Conservation (phyloP, 2,888 invertebrate species). For the Ormyrus thymus region DNA sequence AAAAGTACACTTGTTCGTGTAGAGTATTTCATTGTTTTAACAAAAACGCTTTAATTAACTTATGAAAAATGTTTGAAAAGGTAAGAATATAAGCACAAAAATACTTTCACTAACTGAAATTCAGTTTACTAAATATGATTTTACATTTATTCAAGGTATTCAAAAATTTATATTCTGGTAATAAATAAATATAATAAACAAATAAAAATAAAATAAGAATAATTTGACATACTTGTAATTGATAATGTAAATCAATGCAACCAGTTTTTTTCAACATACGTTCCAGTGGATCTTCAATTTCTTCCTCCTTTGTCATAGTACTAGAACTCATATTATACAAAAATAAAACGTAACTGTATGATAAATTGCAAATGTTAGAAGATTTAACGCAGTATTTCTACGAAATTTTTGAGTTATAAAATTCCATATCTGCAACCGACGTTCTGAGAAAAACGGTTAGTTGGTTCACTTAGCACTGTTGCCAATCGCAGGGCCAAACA, state of each 20-base stretch:
- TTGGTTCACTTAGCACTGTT: slow-evolving; percentile 31
- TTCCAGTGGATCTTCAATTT: slow-evolving; percentile 90
- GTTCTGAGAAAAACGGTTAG: neutral
- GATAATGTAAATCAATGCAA: slow-evolving; percentile 91
- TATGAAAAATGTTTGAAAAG: too few relatives aligned
- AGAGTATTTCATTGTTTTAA: too few relatives aligned
- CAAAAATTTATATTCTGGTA: slow-evolving; percentile 17
- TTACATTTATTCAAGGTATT: neutral
- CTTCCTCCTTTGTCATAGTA: slow-evolving; percentile 59
- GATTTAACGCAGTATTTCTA: neutral
- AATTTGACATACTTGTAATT: slow-evolving; percentile 84
- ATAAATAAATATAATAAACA: slow-evolving; percentile 10
- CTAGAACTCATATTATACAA: neutral
- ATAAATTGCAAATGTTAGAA: neutral
- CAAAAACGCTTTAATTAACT: too few relatives aligned
- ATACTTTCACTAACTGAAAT: too few relatives aligned
- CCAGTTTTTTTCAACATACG: slow-evolving; percentile 93
- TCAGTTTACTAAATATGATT: too few relatives aligned
- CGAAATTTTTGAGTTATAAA: slow-evolving; percentile 7
- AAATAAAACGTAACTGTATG: neutral
- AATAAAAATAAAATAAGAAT: neutral
- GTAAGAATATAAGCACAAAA: too few relatives aligned
- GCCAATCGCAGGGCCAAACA: neutral
- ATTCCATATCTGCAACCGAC: neutral
- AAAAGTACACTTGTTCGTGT: too few relatives aligned